A percentile compares a stretch with the other conserved stretches of the same genome.
Conservation (phyloP, 2,113 vertebrate species). For the Phoenicopterus ruber region DNA sequence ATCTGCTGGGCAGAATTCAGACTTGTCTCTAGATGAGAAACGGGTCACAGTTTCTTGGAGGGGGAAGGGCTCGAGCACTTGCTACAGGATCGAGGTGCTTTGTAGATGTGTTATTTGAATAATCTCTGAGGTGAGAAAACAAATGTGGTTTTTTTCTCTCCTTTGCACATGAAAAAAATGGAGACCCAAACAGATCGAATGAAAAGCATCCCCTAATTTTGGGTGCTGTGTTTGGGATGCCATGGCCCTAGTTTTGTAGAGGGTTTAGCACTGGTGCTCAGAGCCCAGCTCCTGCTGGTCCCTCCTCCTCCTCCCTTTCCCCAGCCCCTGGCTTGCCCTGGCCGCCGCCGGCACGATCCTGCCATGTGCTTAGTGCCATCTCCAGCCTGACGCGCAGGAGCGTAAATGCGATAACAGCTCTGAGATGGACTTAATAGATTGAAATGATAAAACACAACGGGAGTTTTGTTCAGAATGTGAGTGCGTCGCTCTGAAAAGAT, state of each 20-base stretch:
- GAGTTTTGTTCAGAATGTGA: neutral
- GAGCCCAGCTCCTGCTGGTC: neutral
- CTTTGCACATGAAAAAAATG: neutral
- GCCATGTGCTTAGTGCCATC: rapidly evolving
- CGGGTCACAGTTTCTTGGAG: neutral
- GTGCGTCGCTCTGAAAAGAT: neutral
- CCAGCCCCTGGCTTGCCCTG: too few relatives aligned
- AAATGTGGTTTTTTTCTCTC: neutral
- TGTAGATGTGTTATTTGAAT: rapidly evolving
- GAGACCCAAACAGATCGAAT: neutral
- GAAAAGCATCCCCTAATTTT: neutral
- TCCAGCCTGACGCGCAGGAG: neutral
- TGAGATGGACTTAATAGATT: neutral
- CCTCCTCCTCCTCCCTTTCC: neutral
- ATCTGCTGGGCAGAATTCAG: neutral
- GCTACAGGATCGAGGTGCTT: neutral
- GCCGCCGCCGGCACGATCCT: rapidly evolving
- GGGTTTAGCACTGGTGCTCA: rapidly evolving
- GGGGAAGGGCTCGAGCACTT: neutral
- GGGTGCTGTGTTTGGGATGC: neutral
- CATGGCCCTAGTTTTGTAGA: neutral
- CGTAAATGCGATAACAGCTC: neutral
- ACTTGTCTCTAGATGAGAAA: neutral
- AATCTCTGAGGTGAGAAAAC: neutral
- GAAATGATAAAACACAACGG: neutral